Evolutionary conservation across 2,113 vertebrate species (phyloP).

Genomic region (Xiphophorus couchianus): DNA sequence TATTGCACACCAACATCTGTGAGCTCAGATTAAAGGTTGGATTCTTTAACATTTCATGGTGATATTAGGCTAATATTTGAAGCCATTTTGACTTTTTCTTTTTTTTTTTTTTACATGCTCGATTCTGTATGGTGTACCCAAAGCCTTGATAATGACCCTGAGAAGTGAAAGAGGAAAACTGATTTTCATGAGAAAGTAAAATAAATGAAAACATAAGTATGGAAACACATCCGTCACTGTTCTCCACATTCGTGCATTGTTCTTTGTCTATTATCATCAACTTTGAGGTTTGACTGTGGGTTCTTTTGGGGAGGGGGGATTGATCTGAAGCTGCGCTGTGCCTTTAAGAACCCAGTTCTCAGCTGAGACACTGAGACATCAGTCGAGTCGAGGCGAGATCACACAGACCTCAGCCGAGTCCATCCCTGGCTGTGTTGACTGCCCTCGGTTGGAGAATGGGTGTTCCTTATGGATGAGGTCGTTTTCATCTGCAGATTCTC

Average conservation of each 20-base stretch:
- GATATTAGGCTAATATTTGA: too few species aligned
- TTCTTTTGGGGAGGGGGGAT: too few species aligned
- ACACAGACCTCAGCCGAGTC: slow-evolving; percentile 63
- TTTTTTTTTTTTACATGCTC: too few species aligned
- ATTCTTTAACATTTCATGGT: too few species aligned
- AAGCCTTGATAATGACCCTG: too few species aligned
- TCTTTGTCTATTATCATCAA: background rate
- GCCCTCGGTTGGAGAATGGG: slow-evolving; percentile 47
- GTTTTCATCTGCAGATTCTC: slow-evolving; percentile 67
- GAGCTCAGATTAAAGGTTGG: too few species aligned
- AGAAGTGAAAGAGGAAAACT: background rate
- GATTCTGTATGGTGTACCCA: too few species aligned
- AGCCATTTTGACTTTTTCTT: too few species aligned
- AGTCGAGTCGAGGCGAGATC: slow-evolving; percentile 41
- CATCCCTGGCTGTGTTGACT: slow-evolving; percentile 33
- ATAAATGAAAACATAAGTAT: background rate
- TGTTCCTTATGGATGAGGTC: slow-evolving; percentile 62
- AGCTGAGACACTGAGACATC: slow-evolving; percentile 26
- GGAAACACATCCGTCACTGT: background rate
- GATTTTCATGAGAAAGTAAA: background rate
- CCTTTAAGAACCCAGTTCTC: slow-evolving; percentile 16
- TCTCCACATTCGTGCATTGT: background rate
- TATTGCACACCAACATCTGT: too few species aligned
- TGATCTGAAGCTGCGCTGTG: background rate
- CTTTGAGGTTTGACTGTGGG: background rate